Percentiles rank a stretch among this genome's conserved stretches.
Evolutionary conservation across 2,888 invertebrate genomes (phyloP).

Genomic region (Trilocha varians): DNA sequence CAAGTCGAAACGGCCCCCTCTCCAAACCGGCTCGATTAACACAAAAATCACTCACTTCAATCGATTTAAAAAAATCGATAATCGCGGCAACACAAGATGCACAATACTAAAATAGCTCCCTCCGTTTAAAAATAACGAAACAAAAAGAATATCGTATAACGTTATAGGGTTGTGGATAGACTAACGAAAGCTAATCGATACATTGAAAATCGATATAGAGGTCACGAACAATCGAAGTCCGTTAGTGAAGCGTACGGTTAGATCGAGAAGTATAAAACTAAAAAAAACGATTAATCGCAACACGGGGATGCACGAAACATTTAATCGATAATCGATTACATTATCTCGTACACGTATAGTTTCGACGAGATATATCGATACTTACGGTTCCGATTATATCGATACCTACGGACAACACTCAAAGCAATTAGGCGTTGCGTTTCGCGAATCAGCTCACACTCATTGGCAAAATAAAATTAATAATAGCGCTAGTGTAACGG

Average conservation of each 20-base stretch:
- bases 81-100: constrained; percentile 62
- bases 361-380: constrained; percentile 31
- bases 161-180: constrained; percentile 69
- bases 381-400: constrained; percentile 26
- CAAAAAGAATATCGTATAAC: constrained; percentile 14
- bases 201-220: constrained; percentile 21
- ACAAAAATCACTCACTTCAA: not conserved
- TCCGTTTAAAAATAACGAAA: constrained; percentile 25
- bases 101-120: constrained; percentile 68
- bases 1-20: constrained; percentile 61
- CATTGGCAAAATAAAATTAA: constrained; percentile 34
- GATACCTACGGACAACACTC: constrained; percentile 55
- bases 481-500: constrained; percentile 31
- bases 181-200: constrained; percentile 35
- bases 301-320: constrained; percentile 69
- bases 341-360: constrained; percentile 50
- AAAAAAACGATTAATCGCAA: constrained; percentile 39
- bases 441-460: constrained; percentile 39
- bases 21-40: constrained; percentile 51
- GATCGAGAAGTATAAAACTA: constrained; percentile 14
- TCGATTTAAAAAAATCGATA: not conserved
- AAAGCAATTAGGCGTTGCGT: constrained; percentile 54
- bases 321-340: constrained; percentile 18
- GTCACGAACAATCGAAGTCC: constrained; percentile 47
- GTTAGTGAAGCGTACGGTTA: constrained; percentile 71